Base-by-base conservation (phyloP, 1,140 invertebrate genomes). In the Mactra quadrangularis region DNA sequence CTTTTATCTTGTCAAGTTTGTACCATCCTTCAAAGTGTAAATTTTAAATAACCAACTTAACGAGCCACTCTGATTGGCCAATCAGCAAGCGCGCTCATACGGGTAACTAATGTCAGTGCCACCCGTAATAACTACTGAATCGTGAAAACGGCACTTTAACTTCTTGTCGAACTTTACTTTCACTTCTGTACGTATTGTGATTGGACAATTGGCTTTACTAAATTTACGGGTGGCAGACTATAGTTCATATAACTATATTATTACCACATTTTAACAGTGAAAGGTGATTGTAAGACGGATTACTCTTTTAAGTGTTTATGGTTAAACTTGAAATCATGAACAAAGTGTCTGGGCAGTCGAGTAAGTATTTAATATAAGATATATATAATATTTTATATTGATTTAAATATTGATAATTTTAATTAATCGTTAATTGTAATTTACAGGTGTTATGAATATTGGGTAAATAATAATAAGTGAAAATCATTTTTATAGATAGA, bases 281-380 rank as follows among this genome's bases (percentile, higher is more conserved):
- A 57, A 81, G 77, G 53, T 81, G 53, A 45, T 53, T 59, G 55
- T 41, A 59, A 81, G 77, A 55, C 60, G 77, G 77, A 81, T 70
- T 74, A 74, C 52, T 11, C n/a, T n/a, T n/a, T 57, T 59, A 71
- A 70, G 50, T 81, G 64, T 70, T 38, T 81, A 60, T 55, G 57
- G 62, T 57, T 27, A n/a, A 41, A 59, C 60, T 57, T 60, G 77
- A 45, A 81, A 81, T 53, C 3, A 81, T 81, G 77, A 81, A 81
- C 71, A 81, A 81, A 81, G 77, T 81, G 4, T 22, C 33, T 3
- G 77, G 77, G 71, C 77, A 81, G 60, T 81, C 77, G 71, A 81
- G 77, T 81, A 81, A 81, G 77, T 33, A 1, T 45, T n/a, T 55
- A 74, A 35, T 27, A 27, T 55, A 74, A 35, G 11, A 27, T 6